Evolutionary conservation across 2,888 invertebrate genomes (phyloP), one percentile per base, ranked within the genome.

Genomic region (Tanytarsus gracilentus): DNA sequence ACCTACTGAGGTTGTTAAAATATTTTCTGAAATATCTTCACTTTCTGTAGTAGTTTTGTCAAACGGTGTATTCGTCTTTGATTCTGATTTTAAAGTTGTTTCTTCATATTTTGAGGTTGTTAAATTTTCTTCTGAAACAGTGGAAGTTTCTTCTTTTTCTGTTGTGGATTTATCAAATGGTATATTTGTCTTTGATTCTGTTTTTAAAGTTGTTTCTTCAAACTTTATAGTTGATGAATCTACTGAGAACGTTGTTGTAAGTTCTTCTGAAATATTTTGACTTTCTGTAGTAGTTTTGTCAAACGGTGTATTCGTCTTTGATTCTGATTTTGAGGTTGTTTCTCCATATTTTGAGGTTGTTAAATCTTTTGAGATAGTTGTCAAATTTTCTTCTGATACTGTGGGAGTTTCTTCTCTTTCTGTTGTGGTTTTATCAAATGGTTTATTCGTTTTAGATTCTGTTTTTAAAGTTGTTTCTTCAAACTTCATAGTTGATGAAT

Each of bases 181-280:
- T n/a, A n/a, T n/a, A n/a, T n/a, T n/a, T n/a, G n/a, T n/a, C n/a
- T 8, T 52, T 27, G 56, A 44, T 36, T 33, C 36, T 23, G 30
- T 14, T 14, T 26, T 21, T 50, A 29, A 27, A 5, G 26, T 36
- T 11, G 48, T 40, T 18, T 2, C 8, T 49, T 53, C 25, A n/a
- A 30, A 26, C n/a, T n/a, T n/a, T n/a, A 1, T 33, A 14, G 33
- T 6, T 6, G 33, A 7, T 14, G 3, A 3, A 1, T 25, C 16
- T 21, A 9, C 2, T 29, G 50, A 6, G 27, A 33, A 29, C 16
- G 26, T 59, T 3, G 3, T 8, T 11, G 33, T 33, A 1, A 33
- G 4, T 33, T 11, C 14, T 3, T 8, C 33, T 8, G 33, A 1
- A 1, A 8, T 33, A 14, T 33, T 14, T 7, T 11, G 3, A 11